Evolutionary conservation across 2,797 vertebrate species (phyloP), one percentile per base, ranked within the genome.

Genomic region (Peromyscus melanophrys): DNA sequence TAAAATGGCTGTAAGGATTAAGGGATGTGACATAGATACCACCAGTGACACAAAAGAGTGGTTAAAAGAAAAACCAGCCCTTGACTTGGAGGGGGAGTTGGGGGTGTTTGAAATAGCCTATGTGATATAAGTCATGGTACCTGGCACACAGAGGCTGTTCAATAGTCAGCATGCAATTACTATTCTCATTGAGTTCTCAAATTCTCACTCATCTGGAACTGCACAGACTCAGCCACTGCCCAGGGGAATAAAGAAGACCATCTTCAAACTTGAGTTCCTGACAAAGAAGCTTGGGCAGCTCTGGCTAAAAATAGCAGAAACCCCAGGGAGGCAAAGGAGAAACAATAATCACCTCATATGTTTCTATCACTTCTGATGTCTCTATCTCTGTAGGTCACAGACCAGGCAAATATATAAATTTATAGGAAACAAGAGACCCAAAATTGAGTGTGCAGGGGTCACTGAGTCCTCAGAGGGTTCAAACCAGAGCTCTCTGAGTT

Each of bases 181-280:
- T 21, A 61, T 61, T 88, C 49, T 86, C 76, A 83, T 3, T 37
- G 29, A 63, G 3, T 59, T 90, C 43, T 89, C 46, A 57, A 0
- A 5, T 82, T 40, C 12, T 93, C 34, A 71, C n/a, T 83, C 76
- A 83, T 29, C 34, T 52, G 23, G 29, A 84, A 52, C 61, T 55
- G 3, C 49, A n/a, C 31, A 84, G 84, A 21, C 29, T 90, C 80
- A 95, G n/a, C 29, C 29, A 34, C 29, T 81, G 16, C n/a, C 83
- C 10, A 43, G 52, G 27, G 21, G 80, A 85, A 81, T 34, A 40
- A 4, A 94, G 27, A 94, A 43, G n/a, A 46, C 29, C 37, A 90
- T 29, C 77, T 77, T 96, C 6, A 91, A 91, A 96, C 55, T 37
- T 29, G 63, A 87, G 37, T 76, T 92, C 71, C 23, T n/a, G 52